These are phyloP conservation scores for Adelges cooleyi DNA, from an alignment of 1,140 invertebrate genomes.

Conservation along the genomic window DNA sequence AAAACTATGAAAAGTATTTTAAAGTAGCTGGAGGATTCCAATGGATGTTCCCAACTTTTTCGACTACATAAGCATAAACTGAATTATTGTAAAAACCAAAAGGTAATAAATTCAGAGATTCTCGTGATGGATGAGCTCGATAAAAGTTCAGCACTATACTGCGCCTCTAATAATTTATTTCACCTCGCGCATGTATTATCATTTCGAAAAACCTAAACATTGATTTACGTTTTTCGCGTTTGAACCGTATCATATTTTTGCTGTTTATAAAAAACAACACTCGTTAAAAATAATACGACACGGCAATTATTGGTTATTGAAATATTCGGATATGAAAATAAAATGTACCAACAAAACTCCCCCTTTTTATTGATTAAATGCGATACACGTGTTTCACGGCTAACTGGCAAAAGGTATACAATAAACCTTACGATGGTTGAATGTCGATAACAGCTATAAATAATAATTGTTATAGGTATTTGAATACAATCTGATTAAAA, in stretches of 20 bases:
- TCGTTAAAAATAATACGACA: not conserved
- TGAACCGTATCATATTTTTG: not conserved
- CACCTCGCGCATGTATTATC: no score
- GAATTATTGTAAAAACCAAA: no score
- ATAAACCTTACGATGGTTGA: no score
- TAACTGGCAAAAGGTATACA: no score
- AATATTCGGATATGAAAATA: not conserved
- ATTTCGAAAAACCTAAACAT: no score
- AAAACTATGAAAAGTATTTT: not conserved
- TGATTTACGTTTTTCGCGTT: not conserved
- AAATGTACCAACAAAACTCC: no score
- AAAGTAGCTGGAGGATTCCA: not conserved
- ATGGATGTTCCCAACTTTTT: slow-evolving; percentile 1
- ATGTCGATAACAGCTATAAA: no score
- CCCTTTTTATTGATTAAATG: no score
- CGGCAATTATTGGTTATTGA: not conserved
- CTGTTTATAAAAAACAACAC: not conserved
- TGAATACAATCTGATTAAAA: no score
- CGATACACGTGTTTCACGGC: no score
- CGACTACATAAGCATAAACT: slow-evolving; percentile 19
- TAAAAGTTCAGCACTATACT: slow-evolving; percentile 13
- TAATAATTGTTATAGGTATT: no score
- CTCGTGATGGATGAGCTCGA: slow-evolving; percentile 17
- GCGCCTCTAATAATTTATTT: not conserved
- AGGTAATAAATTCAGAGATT: slow-evolving; percentile 9